Percentiles rank a stretch among this genome's conserved stretches.
These are phyloP conservation scores for Melitaea athalia DNA, from an alignment of 2,888 invertebrate genomes.

Conservation along the genomic window DNA sequence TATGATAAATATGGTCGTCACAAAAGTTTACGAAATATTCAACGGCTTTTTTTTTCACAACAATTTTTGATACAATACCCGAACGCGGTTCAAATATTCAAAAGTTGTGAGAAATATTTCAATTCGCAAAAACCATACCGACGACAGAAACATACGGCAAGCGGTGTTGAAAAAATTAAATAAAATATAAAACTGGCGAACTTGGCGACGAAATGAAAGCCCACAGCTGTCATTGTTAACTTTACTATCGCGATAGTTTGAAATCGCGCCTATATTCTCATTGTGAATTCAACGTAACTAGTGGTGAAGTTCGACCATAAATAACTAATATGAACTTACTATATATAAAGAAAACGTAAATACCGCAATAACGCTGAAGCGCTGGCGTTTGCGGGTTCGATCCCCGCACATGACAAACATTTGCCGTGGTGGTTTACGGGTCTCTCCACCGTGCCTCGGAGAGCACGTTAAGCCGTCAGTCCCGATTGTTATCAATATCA, in stretches of 20 bases:
- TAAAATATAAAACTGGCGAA: constrained; percentile 16
- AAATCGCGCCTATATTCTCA: not conserved
- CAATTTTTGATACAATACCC: constrained; percentile 6
- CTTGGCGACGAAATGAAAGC: constrained; percentile 15
- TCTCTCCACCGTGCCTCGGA: too few relatives aligned
- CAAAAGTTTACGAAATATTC: constrained; percentile 15
- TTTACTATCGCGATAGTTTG: not conserved
- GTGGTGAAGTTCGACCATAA: too few relatives aligned
- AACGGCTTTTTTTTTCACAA: constrained; percentile 5
- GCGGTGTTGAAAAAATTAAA: constrained; percentile 30
- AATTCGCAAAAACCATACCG: constrained; percentile 7
- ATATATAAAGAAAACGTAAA: too few relatives aligned
- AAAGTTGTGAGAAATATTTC: constrained; percentile 10
- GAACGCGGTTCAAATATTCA: constrained; percentile 10
- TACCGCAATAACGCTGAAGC: too few relatives aligned
- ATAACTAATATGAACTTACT: too few relatives aligned
- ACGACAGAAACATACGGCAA: constrained; percentile 31
- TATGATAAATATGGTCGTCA: constrained; percentile 12
- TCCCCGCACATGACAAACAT: too few relatives aligned
- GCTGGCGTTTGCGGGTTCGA: too few relatives aligned
- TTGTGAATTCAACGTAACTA: not conserved
- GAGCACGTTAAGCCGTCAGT: too few relatives aligned
- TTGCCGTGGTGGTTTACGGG: too few relatives aligned
- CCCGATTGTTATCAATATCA: too few relatives aligned
- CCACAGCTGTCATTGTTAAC: not conserved